Base-by-base conservation (phyloP, 2,888 invertebrate species). In the Coleophora flavipennella region DNA sequence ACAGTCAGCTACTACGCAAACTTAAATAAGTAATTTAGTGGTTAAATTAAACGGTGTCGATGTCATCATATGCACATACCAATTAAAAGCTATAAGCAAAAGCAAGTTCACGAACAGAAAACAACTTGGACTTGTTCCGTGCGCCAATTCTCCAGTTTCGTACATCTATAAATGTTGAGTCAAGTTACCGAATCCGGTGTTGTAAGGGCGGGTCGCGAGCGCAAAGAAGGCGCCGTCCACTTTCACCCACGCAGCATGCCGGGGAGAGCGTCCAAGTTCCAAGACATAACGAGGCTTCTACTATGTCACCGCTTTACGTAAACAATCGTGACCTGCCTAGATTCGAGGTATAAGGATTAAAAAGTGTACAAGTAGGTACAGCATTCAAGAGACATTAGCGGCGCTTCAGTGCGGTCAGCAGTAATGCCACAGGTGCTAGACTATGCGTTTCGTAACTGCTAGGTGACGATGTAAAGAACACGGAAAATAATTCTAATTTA, bases 221-320 rank as follows among this genome's bases (percentile, higher is more conserved):
- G 51, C 50, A 40, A 50, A 48, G 54, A 57, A 54, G 53, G 56
- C 40, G 47, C 35, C 50, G 56, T 49, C 50, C 55, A 53, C 75
- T 74, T 76, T 76, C 76, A 67, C 73, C 57, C 56, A 59, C 62
- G 53, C 53, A 39, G 45, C 43, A 43, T 29, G 29, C 42, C 48
- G 41, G 43, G 47, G 40, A 39, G 42, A 42, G 41, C 42, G 43
- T 40, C 45, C 43, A 36, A 39, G 46, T 35, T 40, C 43, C 43
- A 35, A 39, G 46, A 38, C 41, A 39, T 40, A 13, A 40, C 43
- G 35, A 27, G 31, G 37, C 35, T 33, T 25, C 33, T 11, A 35
- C 46, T 51, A 50, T 51, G 46, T 57, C 48, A 43, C 28, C 40
- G 39, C 38, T 55, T 62, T 64, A 61, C 53, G 60, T 61, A 59